phyloP scores from a whole-genome alignment of 35 echinoderm and acorn worm genomes.

The Strongylocentrotus purpuratus region DNA sequence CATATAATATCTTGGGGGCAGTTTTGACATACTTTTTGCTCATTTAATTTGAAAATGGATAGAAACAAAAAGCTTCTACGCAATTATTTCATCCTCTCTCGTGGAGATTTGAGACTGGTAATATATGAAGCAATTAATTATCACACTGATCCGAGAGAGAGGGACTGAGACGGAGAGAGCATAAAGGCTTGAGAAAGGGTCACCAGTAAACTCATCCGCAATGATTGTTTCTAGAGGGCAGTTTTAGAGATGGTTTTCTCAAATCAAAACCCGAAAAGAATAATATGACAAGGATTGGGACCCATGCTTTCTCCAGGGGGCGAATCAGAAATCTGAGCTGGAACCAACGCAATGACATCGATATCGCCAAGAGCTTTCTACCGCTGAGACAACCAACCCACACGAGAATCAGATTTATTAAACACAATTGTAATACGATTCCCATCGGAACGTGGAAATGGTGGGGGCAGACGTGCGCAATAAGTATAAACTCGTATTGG shows the following conservation, averaged over 20 bases:
- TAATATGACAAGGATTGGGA: constrained; percentile 10
- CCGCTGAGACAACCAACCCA: not conserved
- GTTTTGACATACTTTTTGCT: not conserved
- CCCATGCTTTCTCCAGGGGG: not conserved
- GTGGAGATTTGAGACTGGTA: not conserved
- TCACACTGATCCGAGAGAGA: not conserved
- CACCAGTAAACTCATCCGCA: not conserved
- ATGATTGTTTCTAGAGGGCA: constrained; percentile 16
- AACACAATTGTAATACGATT: not conserved
- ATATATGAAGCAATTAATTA: constrained; percentile 4
- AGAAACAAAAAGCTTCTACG: not conserved
- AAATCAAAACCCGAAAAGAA: constrained; percentile 2
- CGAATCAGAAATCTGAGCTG: constrained; percentile 8
- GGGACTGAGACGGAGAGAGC: not conserved
- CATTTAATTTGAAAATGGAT: not conserved
- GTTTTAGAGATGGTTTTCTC: constrained; percentile 3
- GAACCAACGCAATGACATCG: constrained; percentile 15
- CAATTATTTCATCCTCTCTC: not conserved
- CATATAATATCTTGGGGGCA: constrained; percentile 1
- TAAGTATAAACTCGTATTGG: not conserved
- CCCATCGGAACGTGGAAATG: not conserved
- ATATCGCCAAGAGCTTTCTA: not conserved
- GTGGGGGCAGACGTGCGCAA: not conserved
- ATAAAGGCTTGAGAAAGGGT: not conserved
- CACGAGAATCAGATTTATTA: not conserved